Percentiles rank a stretch among this genome's conserved stretches.
These are phyloP conservation scores for Ctena decussata DNA, from an alignment of 2,888 invertebrate genomes.

Conservation along the genomic window DNA sequence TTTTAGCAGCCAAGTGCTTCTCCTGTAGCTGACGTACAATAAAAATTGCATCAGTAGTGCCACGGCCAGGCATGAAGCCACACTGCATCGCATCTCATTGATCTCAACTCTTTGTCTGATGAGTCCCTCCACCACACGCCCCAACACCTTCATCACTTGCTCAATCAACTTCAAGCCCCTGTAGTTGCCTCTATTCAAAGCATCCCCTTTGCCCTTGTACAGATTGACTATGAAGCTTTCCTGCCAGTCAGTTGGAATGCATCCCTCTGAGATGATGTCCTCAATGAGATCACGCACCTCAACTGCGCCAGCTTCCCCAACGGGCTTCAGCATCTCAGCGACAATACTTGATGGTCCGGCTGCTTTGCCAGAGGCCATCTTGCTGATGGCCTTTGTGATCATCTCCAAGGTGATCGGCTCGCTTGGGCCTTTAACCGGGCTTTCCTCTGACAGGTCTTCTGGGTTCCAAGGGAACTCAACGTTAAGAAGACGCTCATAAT, in stretches of 20 bases:
- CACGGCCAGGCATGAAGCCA: conserved; percentile 29
- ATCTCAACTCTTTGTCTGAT: conserved; percentile 5
- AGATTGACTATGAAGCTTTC: conserved; percentile 31
- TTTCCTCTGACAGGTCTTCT: neutral
- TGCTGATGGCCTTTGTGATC: neutral
- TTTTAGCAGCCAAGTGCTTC: conserved; percentile 32
- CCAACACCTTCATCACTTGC: conserved; percentile 11
- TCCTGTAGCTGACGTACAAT: conserved; percentile 22
- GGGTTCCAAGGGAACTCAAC: conserved; percentile 3
- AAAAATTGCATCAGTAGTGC: conserved; percentile 34
- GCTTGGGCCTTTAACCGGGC: neutral
- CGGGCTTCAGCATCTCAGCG: conserved; percentile 27
- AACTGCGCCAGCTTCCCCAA: conserved; percentile 15
- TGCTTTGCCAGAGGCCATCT: conserved; percentile 16
- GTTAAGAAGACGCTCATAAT: conserved; percentile 1
- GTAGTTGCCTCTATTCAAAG: conserved; percentile 19
- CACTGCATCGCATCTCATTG: conserved; percentile 11
- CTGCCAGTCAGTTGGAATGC: conserved; percentile 24
- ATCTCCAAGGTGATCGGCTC: conserved; percentile 12
- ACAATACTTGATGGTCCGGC: conserved; percentile 19
- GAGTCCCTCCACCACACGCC: neutral
- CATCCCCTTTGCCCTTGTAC: conserved; percentile 33
- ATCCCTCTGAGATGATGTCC: conserved; percentile 10
- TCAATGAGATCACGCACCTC: conserved; percentile 15
- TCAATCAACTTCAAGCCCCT: conserved; percentile 27